These are phyloP conservation scores for Diadumene lineata DNA, from an alignment of 92 coral and sea anemone genomes.

Conservation along the genomic window DNA sequence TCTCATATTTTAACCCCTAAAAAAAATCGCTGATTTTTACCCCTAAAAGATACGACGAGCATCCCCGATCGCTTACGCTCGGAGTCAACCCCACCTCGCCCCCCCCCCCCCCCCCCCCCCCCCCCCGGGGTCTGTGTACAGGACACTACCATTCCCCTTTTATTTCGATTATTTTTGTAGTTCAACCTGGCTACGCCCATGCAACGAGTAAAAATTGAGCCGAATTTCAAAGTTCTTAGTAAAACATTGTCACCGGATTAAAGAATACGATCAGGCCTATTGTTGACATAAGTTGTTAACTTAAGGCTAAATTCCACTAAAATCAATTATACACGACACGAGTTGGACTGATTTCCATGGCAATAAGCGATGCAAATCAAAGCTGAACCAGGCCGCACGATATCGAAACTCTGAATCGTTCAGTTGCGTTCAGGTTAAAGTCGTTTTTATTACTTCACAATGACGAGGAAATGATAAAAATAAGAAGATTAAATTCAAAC, in stretches of 20 bases:
- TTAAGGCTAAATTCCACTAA: slow-evolving; percentile 16
- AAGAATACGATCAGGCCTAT: slow-evolving; percentile 8
- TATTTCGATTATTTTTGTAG: too few species aligned
- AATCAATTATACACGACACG: slow-evolving; percentile 1
- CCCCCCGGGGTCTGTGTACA: too few species aligned
- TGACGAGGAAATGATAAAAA: background rate
- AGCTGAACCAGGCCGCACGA: background rate
- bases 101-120: too few species aligned
- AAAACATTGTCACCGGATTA: slow-evolving; percentile 2
- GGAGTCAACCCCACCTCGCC: too few species aligned
- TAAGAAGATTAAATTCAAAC: background rate
- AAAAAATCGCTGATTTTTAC: too few species aligned
- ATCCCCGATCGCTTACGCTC: too few species aligned
- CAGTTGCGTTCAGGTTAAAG: background rate
- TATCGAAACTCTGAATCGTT: background rate
- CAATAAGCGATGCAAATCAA: slow-evolving; percentile 30
- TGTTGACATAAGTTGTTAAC: slow-evolving; percentile 33
- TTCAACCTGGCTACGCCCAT: too few species aligned
- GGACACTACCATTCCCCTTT: too few species aligned
- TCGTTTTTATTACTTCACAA: background rate
- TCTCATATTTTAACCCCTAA: too few species aligned
- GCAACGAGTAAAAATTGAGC: too few species aligned
- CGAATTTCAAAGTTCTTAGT: background rate
- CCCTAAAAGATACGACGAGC: too few species aligned
- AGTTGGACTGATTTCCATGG: slow-evolving; percentile 30